Percentiles rank a stretch among this genome's conserved stretches.
phyloP scores from a whole-genome alignment of 2,113 vertebrate species.

The Pedetes capensis region DNA sequence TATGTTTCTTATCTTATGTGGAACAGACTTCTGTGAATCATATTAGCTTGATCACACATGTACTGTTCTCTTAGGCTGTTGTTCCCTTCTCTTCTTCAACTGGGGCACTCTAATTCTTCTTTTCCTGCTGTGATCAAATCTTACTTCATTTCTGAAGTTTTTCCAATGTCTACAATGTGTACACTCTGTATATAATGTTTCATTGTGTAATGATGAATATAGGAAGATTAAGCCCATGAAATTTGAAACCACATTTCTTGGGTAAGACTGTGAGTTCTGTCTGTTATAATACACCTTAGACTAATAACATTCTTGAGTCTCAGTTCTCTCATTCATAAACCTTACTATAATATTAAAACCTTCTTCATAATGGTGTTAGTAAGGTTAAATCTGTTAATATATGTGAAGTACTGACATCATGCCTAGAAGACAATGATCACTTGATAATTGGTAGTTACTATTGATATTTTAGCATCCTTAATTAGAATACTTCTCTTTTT shows the following conservation, averaged over 20 bases:
- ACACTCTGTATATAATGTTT: background rate
- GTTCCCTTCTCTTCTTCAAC: background rate
- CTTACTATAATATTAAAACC: background rate
- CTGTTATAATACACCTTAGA: background rate
- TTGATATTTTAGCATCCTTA: background rate
- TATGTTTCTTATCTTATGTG: background rate
- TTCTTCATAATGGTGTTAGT: background rate
- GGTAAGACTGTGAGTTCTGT: background rate
- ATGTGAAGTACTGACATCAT: background rate
- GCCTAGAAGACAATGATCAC: background rate
- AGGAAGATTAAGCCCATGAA: background rate
- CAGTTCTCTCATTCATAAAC: background rate
- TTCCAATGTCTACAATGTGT: background rate
- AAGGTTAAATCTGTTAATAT: background rate
- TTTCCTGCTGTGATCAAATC: background rate
- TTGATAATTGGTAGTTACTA: conserved; percentile 11
- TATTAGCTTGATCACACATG: background rate
- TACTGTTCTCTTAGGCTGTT: background rate
- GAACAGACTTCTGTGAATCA: background rate
- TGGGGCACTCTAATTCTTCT: background rate
- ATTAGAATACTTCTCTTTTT: background rate
- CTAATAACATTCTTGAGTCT: background rate
- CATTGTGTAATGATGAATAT: background rate
- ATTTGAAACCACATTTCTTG: background rate
- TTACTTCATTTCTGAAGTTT: background rate